Base-by-base conservation (phyloP, 2,888 invertebrate species). In the Stenchaetothrips biformis region DNA sequence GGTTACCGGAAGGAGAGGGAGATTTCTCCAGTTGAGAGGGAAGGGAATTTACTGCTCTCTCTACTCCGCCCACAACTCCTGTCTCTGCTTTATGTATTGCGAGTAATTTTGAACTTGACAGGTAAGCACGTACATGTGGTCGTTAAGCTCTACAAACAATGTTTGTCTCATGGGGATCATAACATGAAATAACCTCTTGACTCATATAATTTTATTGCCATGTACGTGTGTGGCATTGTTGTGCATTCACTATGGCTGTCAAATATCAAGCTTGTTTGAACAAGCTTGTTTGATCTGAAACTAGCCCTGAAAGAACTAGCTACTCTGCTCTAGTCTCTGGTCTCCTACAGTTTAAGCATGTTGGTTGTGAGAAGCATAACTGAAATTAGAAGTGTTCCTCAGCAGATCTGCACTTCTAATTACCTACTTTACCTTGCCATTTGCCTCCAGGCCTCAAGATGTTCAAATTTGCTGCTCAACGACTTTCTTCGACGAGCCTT, bases 401-500 rank as follows among this genome's bases (percentile, higher is more conserved):
- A 37, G 37, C 4, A 37, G 37, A 37, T 4, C 37, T 37, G 1
- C 37, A 37, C 37, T 37, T 37, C 4, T 37, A 37, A 37, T 37
- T 37, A 2, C 37, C 37, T 4, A 37, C 37, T 37, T 1, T 37
- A 37, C 59, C 18, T 6, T 13, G 37, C 4, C 37, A 4, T 37
- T 37, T 37, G 37, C 37, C 4, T 37, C 37, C 37, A 37, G 37
- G 37, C 37, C 37, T 37, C 59, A 59, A 74, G 67, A 74, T 74
- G 67, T 74, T 74, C 25, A 74, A 74, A 21, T 74, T 74, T 74
- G 67, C 67, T 25, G 67, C 21, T 25, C 67, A 74, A 11, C 67
- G 11, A 37, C 37, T 37, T 25, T 21, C 25, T 25, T 25, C 67
- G 2, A 21, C 21, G 11, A 21, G 67, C 25, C 67, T 74, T 25